phyloP scores from a whole-genome alignment of 2,113 vertebrate genomes.

The Polyodon spathula region DNA sequence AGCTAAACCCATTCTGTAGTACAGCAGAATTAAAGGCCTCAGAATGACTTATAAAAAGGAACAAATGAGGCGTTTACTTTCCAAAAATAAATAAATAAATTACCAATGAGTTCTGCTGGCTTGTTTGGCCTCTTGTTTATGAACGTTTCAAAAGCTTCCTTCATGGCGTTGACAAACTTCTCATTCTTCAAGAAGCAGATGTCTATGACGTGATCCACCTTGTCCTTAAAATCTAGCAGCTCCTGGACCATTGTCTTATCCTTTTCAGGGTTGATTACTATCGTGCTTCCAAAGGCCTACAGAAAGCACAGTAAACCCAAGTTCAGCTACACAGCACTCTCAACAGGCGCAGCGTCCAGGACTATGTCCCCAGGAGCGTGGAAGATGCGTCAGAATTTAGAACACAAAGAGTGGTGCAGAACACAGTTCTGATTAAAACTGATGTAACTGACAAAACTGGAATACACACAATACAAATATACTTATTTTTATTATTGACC shows the following conservation, averaged over 20 bases:
- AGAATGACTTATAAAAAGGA: neutral
- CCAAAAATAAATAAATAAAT: conserved; percentile 17
- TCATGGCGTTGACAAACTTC: conserved; percentile 98
- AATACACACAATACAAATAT: no score
- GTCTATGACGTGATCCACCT: conserved; percentile 94
- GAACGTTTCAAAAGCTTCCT: conserved; percentile 98
- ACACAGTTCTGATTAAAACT: no score
- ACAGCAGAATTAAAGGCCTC: neutral
- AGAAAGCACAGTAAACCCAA: conserved; percentile 9
- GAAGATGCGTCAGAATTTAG: no score
- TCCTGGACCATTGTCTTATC: conserved; percentile 99
- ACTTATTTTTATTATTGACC: no score
- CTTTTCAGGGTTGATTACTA: conserved; percentile 98
- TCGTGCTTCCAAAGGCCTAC: conserved; percentile 95
- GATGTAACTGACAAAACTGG: no score
- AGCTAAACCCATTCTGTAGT: no score
- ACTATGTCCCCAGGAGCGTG: no score
- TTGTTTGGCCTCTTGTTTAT: conserved; percentile 99
- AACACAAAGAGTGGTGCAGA: no score
- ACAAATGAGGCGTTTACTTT: no score
- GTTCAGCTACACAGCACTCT: neutral
- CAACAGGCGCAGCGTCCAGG: no score
- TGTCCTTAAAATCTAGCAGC: conserved; percentile 95
- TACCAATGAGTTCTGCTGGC: conserved; percentile 96
- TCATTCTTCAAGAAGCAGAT: conserved; percentile 95